Conservation (phyloP, 2,797 vertebrate species). For the Pantherophis alleghaniensis region DNA sequence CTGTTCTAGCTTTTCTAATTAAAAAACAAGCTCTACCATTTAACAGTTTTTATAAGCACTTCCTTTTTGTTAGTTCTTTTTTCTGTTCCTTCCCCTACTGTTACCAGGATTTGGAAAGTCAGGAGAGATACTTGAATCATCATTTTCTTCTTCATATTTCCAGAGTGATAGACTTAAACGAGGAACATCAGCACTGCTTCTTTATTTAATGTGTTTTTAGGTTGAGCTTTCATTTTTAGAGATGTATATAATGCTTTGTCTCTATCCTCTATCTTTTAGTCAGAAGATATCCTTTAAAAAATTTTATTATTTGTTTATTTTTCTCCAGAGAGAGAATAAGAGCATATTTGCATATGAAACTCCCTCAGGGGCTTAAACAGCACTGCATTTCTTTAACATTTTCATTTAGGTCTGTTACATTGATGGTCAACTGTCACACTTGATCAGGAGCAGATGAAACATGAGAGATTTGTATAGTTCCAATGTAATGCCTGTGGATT, state of each 20-base stretch:
- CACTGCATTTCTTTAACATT: conserved; percentile 45
- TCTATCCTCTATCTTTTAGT: conserved; percentile 2
- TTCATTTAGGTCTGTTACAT: not conserved
- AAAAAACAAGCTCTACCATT: conserved; percentile 20
- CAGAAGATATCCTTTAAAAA: conserved; percentile 1
- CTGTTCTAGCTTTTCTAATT: conserved; percentile 37
- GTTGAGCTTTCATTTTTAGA: conserved; percentile 23
- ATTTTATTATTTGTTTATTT: not conserved
- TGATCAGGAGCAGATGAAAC: not conserved
- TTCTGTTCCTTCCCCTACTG: not conserved
- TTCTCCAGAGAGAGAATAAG: not conserved
- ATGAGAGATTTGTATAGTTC: conserved; percentile 18
- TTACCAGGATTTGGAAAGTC: conserved; percentile 15
- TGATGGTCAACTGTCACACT: conserved; percentile 10
- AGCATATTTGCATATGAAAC: not conserved
- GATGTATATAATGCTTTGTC: conserved; percentile 14
- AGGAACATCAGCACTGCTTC: not conserved
- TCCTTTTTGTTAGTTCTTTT: not conserved
- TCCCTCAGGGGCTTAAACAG: conserved; percentile 32
- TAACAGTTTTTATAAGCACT: conserved; percentile 8
- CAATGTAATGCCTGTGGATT: conserved; percentile 43
- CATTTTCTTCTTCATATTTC: not conserved
- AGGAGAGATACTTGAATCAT: not conserved
- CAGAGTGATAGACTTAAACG: not conserved
- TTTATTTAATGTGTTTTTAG: not conserved